Percentiles rank a stretch among this genome's conserved stretches.
These are phyloP conservation scores for Apamea anceps DNA, from an alignment of 2,888 invertebrate genomes.

Conservation along the genomic window DNA sequence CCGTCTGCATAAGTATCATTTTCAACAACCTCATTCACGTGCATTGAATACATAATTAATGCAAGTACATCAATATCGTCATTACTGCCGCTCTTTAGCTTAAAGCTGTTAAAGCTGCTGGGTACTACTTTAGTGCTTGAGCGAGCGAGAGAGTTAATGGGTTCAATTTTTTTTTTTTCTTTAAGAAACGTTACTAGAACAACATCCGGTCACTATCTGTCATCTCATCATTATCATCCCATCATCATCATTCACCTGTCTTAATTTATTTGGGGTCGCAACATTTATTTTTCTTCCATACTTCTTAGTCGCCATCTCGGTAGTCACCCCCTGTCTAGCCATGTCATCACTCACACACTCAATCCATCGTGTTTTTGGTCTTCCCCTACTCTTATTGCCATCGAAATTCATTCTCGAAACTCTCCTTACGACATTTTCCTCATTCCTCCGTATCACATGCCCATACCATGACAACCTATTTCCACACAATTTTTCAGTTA, in stretches of 20 bases:
- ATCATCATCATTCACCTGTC: neutral
- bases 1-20: neutral
- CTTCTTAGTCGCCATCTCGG: no score
- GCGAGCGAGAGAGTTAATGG: constrained; percentile 24
- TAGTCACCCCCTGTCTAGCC: no score
- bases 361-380: no score
- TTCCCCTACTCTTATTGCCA: no score
- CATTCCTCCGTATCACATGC: no score
- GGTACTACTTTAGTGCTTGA: constrained; percentile 35
- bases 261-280: no score
- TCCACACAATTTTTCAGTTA: no score
- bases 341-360: no score
- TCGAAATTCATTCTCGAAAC: no score
- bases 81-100: constrained; percentile 77
- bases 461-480: no score
- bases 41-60: constrained; percentile 76
- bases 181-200: neutral
- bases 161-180: neutral
- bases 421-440: no score
- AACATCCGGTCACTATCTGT: neutral
- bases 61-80: constrained; percentile 74
- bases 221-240: neutral
- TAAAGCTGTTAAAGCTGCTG: constrained; percentile 75
- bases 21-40: constrained; percentile 39
- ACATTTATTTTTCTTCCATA: no score